Evolutionary conservation across 2,797 vertebrate species (phyloP), one percentile per base, ranked within the genome.

Genomic region (Gambusia yucatana): DNA sequence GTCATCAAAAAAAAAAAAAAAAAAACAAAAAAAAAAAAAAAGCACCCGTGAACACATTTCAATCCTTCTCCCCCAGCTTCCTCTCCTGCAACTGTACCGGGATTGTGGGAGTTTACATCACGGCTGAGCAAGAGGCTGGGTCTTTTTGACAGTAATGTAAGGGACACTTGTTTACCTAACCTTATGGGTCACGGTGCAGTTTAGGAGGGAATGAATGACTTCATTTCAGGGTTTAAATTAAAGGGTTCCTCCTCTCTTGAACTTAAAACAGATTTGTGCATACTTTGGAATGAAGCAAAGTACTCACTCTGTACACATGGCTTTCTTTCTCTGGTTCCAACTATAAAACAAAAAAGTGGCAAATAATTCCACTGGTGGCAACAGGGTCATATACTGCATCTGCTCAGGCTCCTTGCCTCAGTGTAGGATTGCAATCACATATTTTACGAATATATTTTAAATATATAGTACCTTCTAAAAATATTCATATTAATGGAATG

Each of bases 91-190:
- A 57, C 88, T 92, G 92, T 91, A 93, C 94, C 81, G 79, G 87
- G 92, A 95, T 86, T 93, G 92, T 90, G 88, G 91, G 93, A 92
- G 94, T 94, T 91, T 90, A 93, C 92, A 93, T 92, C 88, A 90
- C 65, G 73, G 91, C 87, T 77, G 88, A 90, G 86, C 73, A 76
- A 91, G 90, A 89, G 89, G 90, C 86, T 88, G 89, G 94, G 84
- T 91, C 88, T 92, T 88, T 89, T 89, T 94, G 91, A 94, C 94
- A 92, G 92, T 93, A 94, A 91, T 93, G 89, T 93, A 90, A 93
- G 90, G 93, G 92, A 94, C 91, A 92, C 87, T 92, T 96, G 94
- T 94, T 96, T 94, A 95, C 90, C 92, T 95, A 95, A 95, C 92
- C 92, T 93, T 90, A 88, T 86, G 92, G 93, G 92, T 94, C 89